These are phyloP conservation scores for Watsonalla cultraria DNA, from an alignment of 2,888 invertebrate species.

Conservation along the genomic window DNA sequence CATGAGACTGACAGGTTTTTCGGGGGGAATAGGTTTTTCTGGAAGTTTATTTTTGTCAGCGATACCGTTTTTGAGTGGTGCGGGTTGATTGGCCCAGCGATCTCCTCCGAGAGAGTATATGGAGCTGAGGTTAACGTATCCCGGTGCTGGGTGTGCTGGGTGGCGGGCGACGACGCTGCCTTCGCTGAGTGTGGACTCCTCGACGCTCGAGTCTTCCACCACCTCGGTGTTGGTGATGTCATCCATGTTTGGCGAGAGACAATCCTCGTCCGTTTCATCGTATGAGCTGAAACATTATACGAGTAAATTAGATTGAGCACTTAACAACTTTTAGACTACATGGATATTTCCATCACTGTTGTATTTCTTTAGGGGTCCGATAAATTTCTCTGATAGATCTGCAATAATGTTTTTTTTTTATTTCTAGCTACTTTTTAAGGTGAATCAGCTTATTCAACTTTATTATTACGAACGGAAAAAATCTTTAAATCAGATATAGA, in stretches of 20 bases:
- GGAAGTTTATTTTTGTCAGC: constrained; percentile 46
- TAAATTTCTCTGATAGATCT: neutral
- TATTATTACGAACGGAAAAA: too few species aligned
- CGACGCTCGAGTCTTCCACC: constrained; percentile 68
- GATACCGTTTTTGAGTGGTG: constrained; percentile 40
- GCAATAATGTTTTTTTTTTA: too few species aligned
- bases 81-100: constrained; percentile 38
- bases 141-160: constrained; percentile 29
- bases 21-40: constrained; percentile 70
- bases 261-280: constrained; percentile 84
- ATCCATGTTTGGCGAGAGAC: constrained; percentile 83
- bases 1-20: constrained; percentile 70
- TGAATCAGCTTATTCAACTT: too few species aligned
- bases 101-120: constrained; percentile 66
- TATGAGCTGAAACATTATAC: constrained; percentile 77
- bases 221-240: constrained; percentile 75
- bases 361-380: neutral
- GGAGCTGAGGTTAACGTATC: constrained; percentile 69
- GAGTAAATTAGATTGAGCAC: neutral
- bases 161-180: constrained; percentile 22
- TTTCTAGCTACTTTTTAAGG: too few species aligned
- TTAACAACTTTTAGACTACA: neutral
- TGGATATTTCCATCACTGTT: neutral
- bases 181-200: constrained; percentile 66
- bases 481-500: too few species aligned